phyloP scores from a whole-genome alignment of 1,140 invertebrate genomes.

The Drosophila jambulina region DNA sequence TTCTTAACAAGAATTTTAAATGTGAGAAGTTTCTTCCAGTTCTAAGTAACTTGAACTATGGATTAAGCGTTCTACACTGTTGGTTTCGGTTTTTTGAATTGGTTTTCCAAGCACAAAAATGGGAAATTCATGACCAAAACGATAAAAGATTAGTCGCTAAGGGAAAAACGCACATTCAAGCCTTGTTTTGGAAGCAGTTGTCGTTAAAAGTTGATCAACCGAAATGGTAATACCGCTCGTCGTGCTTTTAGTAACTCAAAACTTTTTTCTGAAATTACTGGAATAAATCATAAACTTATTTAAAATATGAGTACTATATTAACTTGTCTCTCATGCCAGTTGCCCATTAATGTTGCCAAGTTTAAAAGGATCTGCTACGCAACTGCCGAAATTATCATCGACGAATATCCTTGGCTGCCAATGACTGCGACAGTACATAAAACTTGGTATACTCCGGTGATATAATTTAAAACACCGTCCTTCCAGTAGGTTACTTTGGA shows the following conservation, averaged over 20 bases:
- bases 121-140: background rate
- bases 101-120: background rate
- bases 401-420: too few relatives aligned
- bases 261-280: too few relatives aligned
- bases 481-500: too few relatives aligned
- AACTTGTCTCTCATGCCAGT: too few relatives aligned
- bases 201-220: background rate
- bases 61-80: background rate
- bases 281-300: too few relatives aligned
- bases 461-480: too few relatives aligned
- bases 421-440: too few relatives aligned
- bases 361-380: too few relatives aligned
- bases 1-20: background rate
- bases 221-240: background rate
- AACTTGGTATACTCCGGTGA: too few relatives aligned
- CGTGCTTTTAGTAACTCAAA: background rate
- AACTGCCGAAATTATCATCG: too few relatives aligned
- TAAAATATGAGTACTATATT: too few relatives aligned
- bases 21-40: background rate
- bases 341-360: too few relatives aligned
- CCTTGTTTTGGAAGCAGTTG: background rate
- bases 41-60: background rate
- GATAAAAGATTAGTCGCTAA: background rate
- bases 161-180: background rate
- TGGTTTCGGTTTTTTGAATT: background rate